Conservation (phyloP, 2,797 vertebrate species). For the Chelon auratus region DNA sequence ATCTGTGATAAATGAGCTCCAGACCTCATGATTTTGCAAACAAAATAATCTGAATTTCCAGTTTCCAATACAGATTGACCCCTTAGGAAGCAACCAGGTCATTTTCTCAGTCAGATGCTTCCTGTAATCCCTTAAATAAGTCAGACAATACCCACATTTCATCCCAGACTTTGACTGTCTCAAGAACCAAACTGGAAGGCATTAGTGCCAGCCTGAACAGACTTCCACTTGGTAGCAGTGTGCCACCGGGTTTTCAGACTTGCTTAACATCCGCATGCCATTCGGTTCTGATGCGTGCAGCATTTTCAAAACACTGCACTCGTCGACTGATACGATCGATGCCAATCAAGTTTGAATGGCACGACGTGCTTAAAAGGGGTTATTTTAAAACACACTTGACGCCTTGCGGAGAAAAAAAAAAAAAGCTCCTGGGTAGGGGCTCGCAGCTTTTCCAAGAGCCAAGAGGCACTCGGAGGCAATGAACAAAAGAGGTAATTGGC, state of each 20-base stretch:
- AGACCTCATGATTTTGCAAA: too few species aligned
- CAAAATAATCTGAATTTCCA: too few species aligned
- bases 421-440: not conserved
- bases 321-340: not conserved
- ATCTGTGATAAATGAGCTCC: too few species aligned
- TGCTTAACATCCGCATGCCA: conserved; percentile 4
- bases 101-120: conserved; percentile 5
- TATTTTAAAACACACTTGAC: conserved; percentile 2
- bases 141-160: conserved; percentile 16
- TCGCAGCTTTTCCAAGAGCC: not conserved
- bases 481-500: not conserved
- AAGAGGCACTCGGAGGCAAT: not conserved
- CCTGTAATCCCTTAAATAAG: conserved; percentile 30
- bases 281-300: not conserved
- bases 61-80: too few species aligned
- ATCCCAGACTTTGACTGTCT: conserved; percentile 18
- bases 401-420: conserved; percentile 3
- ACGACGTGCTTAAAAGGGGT: not conserved
- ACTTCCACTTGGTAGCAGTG: conserved; percentile 47
- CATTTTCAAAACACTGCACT: not conserved
- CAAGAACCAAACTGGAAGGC: conserved; percentile 32
- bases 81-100: not conserved
- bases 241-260: conserved; percentile 26
- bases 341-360: not conserved
- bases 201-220: conserved; percentile 35